phyloP scores from a whole-genome alignment of 1,140 invertebrate genomes.

The Mercenaria mercenaria region DNA sequence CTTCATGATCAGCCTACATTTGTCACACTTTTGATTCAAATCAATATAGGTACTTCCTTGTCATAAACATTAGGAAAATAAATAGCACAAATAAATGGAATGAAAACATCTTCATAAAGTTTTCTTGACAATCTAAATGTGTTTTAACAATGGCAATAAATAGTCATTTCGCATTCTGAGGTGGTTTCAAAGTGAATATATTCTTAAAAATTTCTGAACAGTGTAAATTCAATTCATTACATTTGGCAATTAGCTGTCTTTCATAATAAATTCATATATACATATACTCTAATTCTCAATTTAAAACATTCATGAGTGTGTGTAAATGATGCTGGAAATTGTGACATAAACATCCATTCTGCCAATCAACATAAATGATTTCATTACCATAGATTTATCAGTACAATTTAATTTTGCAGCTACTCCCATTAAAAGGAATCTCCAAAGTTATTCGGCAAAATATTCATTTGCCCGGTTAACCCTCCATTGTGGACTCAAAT shows the following conservation, averaged over 20 bases:
- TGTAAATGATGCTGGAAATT: neutral
- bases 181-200: too few relatives aligned
- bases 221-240: neutral
- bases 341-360: neutral
- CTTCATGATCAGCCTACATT: too few relatives aligned
- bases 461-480: too few relatives aligned
- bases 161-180: too few relatives aligned
- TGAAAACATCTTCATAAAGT: neutral
- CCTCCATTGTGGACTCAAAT: too few relatives aligned
- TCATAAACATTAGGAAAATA: neutral
- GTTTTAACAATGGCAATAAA: too few relatives aligned
- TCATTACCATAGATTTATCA: too few relatives aligned
- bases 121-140: too few relatives aligned
- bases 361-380: neutral
- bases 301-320: neutral
- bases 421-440: too few relatives aligned
- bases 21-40: neutral
- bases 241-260: slow-evolving; percentile 27
- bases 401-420: too few relatives aligned
- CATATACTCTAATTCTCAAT: neutral
- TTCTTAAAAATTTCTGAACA: neutral
- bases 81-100: slow-evolving; percentile 11
- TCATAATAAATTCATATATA: neutral
- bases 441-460: too few relatives aligned
- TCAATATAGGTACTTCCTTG: neutral